Evolutionary conservation across 2,797 vertebrate genomes (phyloP).

Genomic region (Apodemus agrarius): DNA sequence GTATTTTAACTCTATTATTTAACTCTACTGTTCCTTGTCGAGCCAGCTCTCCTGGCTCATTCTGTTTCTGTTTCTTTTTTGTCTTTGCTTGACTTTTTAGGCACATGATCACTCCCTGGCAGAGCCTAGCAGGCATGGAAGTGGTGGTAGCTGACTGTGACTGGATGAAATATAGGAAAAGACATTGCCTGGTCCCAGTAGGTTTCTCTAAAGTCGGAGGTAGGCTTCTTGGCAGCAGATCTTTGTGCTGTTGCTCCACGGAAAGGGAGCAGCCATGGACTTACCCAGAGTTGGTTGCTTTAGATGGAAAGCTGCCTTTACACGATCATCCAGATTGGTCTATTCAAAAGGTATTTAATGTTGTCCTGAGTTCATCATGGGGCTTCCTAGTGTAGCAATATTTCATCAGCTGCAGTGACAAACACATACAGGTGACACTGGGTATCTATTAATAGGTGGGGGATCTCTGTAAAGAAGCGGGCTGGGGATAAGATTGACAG

Average conservation of each 20-base stretch:
- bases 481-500: constrained; percentile 33
- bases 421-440: constrained; percentile 48
- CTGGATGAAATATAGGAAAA: not conserved
- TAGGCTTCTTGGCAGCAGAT: not conserved
- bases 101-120: not conserved
- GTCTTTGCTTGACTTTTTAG: not conserved
- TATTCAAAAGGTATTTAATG: constrained; percentile 85
- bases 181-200: constrained; percentile 20
- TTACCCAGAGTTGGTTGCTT: constrained; percentile 76
- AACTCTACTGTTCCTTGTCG: not conserved
- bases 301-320: constrained; percentile 70
- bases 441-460: not conserved
- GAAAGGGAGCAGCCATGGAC: not conserved
- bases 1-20: not conserved
- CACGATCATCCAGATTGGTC: constrained; percentile 83
- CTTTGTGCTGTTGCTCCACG: not conserved
- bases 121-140: not conserved
- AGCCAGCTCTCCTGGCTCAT: not conserved
- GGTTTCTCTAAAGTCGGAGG: constrained; percentile 47
- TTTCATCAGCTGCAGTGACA: constrained; percentile 78
- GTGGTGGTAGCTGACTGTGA: constrained; percentile 19
- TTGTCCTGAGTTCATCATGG: constrained; percentile 80
- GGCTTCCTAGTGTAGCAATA: constrained; percentile 76
- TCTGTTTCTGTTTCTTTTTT: not conserved
- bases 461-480: constrained; percentile 59